Evolutionary conservation across 1,140 invertebrate genomes (phyloP).

Genomic region (Tenebrio molitor): DNA sequence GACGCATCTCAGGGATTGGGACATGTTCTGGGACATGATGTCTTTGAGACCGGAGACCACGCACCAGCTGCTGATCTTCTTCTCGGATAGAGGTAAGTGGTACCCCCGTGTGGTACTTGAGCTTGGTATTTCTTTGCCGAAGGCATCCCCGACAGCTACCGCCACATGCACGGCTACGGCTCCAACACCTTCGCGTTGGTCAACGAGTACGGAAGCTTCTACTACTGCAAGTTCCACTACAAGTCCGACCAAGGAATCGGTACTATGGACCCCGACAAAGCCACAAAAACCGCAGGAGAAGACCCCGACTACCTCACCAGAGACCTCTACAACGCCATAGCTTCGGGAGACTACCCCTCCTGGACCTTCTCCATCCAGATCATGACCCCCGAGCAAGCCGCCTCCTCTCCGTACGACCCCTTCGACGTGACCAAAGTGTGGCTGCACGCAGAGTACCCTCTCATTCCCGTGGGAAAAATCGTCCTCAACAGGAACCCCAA

Average conservation of each 20-base stretch:
- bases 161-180: slow-evolving; percentile 81
- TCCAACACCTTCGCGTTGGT: slow-evolving; percentile 81
- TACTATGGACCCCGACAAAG: slow-evolving; percentile 72
- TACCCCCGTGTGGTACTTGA: neutral
- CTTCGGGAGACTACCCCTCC: slow-evolving; percentile 76
- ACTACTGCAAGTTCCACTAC: slow-evolving; percentile 83
- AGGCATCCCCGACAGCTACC: slow-evolving; percentile 84
- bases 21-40: slow-evolving; percentile 95
- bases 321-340: slow-evolving; percentile 85
- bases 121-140: neutral
- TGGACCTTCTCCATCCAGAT: slow-evolving; percentile 77
- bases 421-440: slow-evolving; percentile 83
- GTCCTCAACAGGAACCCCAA: slow-evolving; percentile 86
- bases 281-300: slow-evolving; percentile 71
- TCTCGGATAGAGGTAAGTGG: slow-evolving; percentile 85
- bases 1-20: slow-evolving; percentile 80
- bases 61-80: slow-evolving; percentile 86
- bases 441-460: slow-evolving; percentile 85
- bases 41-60: slow-evolving; percentile 85
- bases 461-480: slow-evolving; percentile 87
- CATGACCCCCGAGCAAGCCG: slow-evolving; percentile 69
- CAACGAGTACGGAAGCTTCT: slow-evolving; percentile 71
- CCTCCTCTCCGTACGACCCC: slow-evolving; percentile 72
- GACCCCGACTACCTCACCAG: slow-evolving; percentile 83
- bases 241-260: slow-evolving; percentile 80